Conservation (phyloP, 2,888 invertebrate species). For the Apodemia hepburni region DNA sequence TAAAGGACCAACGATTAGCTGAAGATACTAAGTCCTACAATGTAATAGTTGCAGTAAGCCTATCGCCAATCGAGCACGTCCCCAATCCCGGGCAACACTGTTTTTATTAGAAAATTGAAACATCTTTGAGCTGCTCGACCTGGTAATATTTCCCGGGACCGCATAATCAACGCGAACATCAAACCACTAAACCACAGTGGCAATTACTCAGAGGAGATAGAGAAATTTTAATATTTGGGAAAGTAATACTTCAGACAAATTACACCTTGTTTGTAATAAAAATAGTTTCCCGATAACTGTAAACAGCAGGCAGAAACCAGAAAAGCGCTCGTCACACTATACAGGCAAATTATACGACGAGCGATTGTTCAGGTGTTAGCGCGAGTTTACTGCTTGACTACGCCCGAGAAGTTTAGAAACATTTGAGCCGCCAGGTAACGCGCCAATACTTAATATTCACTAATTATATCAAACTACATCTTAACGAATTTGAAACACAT, state of each 20-base stretch:
- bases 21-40: no score
- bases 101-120: no score
- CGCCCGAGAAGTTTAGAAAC: conserved; percentile 1
- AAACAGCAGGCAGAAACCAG: not conserved
- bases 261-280: not conserved
- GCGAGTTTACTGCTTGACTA: not conserved
- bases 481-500: not conserved
- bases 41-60: no score
- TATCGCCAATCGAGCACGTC: no score
- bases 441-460: conserved; percentile 1
- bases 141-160: no score
- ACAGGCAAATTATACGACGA: conserved; percentile 13
- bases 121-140: no score
- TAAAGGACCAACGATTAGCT: no score
- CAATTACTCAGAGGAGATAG: no score
- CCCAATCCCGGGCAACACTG: no score
- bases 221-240: no score
- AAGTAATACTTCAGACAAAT: not conserved
- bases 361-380: conserved; percentile 19
- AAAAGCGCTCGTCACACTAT: conserved; percentile 4
- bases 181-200: no score
- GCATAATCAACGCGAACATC: no score
- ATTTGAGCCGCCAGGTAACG: not conserved
- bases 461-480: not conserved
- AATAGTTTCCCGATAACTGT: not conserved